Evolutionary conservation across 2,113 vertebrate genomes (phyloP).

Genomic region (Zootoca vivipara): DNA sequence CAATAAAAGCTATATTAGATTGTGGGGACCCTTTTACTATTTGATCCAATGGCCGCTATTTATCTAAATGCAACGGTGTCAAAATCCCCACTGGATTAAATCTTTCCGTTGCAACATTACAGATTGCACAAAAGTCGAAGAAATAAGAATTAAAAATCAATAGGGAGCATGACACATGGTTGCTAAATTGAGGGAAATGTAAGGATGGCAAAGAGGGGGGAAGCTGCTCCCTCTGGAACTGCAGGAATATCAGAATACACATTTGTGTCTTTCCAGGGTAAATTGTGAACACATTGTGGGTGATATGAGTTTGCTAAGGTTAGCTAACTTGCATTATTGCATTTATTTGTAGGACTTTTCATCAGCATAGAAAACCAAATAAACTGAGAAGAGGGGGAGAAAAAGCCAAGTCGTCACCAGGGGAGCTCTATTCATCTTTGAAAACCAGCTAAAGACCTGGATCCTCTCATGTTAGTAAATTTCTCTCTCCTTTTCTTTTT

Average conservation of each 20-base stretch:
- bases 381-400: background rate
- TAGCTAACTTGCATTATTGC: background rate
- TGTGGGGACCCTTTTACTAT: background rate
- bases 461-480: background rate
- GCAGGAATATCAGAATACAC: background rate
- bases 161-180: background rate
- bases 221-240: background rate
- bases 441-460: background rate
- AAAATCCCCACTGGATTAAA: background rate
- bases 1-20: background rate
- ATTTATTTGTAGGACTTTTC: background rate
- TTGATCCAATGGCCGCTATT: background rate
- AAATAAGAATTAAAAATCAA: background rate
- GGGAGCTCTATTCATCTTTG: background rate
- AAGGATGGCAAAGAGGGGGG: background rate
- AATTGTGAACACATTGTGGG: background rate
- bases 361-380: background rate
- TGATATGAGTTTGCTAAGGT: background rate
- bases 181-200: background rate
- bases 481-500: background rate
- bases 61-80: background rate
- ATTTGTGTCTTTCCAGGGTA: background rate
- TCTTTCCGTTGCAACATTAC: background rate
- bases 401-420: background rate
- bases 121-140: background rate